Conservation (phyloP, 2,888 invertebrate genomes). For the Miltochrista miniata region DNA sequence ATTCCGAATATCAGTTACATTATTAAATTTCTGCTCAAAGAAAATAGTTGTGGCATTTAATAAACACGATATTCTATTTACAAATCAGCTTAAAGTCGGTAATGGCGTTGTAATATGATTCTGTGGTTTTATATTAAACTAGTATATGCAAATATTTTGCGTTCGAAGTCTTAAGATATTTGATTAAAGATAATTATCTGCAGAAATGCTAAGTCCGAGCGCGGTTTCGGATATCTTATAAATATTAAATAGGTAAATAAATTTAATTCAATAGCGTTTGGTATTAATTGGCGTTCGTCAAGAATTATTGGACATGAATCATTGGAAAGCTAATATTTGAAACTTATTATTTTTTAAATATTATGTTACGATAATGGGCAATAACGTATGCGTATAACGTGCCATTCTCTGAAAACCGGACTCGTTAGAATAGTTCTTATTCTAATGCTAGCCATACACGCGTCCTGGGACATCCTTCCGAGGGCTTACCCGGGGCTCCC, state of each 20-base stretch:
- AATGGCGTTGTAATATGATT: slow-evolving; percentile 8
- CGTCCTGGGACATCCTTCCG: too few species aligned
- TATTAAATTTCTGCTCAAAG: neutral
- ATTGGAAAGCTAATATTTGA: neutral
- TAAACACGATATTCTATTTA: slow-evolving; percentile 9
- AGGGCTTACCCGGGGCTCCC: too few species aligned
- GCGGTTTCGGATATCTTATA: neutral
- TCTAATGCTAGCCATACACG: too few species aligned
- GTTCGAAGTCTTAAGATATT: neutral
- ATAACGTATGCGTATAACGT: too few species aligned
- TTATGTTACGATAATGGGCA: too few species aligned
- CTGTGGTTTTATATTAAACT: slow-evolving; percentile 16
- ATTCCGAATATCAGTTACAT: neutral
- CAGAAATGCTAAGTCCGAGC: neutral
- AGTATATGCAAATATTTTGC: slow-evolving; percentile 13
- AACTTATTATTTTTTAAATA: too few species aligned
- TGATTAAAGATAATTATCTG: slow-evolving; percentile 5
- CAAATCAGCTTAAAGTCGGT: slow-evolving; percentile 15
- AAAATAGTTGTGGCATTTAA: slow-evolving; percentile 24
- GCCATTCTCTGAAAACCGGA: too few species aligned
- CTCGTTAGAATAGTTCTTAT: too few species aligned
- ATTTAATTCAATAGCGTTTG: neutral
- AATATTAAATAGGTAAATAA: neutral
- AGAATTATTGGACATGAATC: neutral
- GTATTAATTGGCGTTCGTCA: too few species aligned